These are phyloP conservation scores for Pluvialis apricaria DNA, from an alignment of 2,113 vertebrate genomes.

Conservation along the genomic window DNA sequence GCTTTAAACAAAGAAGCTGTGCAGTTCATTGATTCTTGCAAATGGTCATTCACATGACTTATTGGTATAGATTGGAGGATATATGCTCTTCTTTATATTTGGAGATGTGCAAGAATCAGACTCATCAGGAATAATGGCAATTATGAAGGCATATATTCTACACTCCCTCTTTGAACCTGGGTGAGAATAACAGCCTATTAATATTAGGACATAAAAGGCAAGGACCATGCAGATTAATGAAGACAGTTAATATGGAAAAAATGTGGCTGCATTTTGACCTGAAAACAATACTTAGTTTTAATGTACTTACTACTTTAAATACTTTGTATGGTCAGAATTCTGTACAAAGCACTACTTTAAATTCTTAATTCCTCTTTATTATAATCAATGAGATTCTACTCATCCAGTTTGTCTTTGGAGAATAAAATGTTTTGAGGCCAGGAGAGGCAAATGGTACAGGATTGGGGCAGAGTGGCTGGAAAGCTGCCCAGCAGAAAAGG, in stretches of 20 bases:
- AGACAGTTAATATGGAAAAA: background rate
- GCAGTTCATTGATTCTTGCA: conserved; percentile 23
- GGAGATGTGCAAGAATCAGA: background rate
- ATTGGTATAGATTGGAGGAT: background rate
- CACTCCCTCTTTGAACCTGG: background rate
- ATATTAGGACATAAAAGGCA: background rate
- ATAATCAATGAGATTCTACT: background rate
- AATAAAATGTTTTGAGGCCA: background rate
- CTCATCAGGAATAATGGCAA: conserved; percentile 6
- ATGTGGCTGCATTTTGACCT: background rate
- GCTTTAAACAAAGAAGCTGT: background rate
- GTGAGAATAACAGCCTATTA: background rate
- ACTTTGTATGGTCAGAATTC: background rate
- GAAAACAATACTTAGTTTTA: background rate
- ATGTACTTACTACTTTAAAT: background rate
- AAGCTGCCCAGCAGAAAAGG: background rate
- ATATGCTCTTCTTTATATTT: background rate
- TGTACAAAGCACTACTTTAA: background rate
- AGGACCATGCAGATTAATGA: background rate
- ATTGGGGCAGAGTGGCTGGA: background rate
- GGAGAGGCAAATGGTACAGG: background rate
- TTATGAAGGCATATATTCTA: background rate
- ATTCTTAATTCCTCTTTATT: background rate
- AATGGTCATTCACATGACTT: background rate
- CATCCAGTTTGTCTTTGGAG: background rate